phyloP scores from a whole-genome alignment of 2,797 vertebrate genomes.

The Helicolenus hilgendorfi region DNA sequence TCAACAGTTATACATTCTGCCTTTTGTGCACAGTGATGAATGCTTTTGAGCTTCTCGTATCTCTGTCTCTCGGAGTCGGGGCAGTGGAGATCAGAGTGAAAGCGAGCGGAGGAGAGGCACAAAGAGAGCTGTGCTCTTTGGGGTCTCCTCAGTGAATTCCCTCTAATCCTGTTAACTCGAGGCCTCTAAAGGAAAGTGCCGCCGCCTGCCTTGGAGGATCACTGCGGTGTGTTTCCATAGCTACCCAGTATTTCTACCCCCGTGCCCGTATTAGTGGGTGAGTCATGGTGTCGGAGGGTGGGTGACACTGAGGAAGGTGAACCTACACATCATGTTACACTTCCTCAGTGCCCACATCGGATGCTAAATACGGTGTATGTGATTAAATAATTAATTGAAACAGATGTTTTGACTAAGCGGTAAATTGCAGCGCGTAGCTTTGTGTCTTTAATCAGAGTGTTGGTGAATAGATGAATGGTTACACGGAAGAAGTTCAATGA shows the following conservation, averaged over 20 bases:
- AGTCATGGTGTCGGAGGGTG: background rate
- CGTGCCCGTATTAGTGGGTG: background rate
- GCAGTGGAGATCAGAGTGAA: background rate
- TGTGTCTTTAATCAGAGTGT: constrained; percentile 3
- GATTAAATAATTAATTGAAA: constrained; percentile 34
- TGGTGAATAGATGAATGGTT: constrained; percentile 6
- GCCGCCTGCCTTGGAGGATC: constrained; percentile 33
- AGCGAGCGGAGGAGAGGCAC: background rate
- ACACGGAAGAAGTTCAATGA: background rate
- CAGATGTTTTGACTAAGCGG: constrained; percentile 36
- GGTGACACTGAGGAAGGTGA: background rate
- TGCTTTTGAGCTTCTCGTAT: background rate
- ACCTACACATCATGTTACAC: background rate
- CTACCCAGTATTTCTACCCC: constrained; percentile 56
- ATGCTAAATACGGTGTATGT: background rate
- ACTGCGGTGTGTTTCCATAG: constrained; percentile 77
- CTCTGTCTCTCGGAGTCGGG: background rate
- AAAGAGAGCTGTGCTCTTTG: constrained; percentile 38
- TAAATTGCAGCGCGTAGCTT: constrained; percentile 13
- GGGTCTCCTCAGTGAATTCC: constrained; percentile 44
- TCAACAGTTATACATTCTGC: background rate
- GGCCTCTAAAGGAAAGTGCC: constrained; percentile 40
- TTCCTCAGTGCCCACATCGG: background rate
- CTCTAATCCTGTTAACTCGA: constrained; percentile 71
- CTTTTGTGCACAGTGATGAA: background rate